These are phyloP conservation scores for Dynastes maya DNA, from an alignment of 2,888 invertebrate species.

Conservation along the genomic window DNA sequence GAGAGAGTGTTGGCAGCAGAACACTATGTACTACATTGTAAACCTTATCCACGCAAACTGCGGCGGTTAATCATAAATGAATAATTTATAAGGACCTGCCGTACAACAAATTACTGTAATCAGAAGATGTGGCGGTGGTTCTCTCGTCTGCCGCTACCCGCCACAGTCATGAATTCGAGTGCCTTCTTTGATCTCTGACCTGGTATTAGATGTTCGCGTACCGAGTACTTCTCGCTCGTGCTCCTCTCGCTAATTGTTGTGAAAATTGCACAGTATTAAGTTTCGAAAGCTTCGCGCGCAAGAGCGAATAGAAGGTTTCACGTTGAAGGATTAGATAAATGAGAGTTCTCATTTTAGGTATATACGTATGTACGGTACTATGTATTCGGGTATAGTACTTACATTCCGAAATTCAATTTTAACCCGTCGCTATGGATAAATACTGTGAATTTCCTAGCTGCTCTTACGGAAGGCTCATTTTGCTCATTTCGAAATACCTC, in stretches of 20 bases:
- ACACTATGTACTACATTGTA: constrained; percentile 55
- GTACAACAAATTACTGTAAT: constrained; percentile 63
- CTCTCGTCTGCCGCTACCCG: constrained; percentile 35
- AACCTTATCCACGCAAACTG: constrained; percentile 55
- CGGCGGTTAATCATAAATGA: constrained; percentile 63
- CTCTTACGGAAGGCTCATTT: constrained; percentile 29
- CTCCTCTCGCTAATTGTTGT: constrained; percentile 35
- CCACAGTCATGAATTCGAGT: constrained; percentile 43
- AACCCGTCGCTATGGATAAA: constrained; percentile 34
- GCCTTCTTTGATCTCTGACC: constrained; percentile 48
- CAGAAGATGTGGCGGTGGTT: constrained; percentile 54
- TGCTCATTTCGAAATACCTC: background rate
- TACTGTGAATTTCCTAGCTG: constrained; percentile 20
- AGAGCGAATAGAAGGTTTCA: constrained; percentile 34
- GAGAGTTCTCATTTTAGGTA: constrained; percentile 35
- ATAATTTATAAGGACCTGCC: constrained; percentile 61
- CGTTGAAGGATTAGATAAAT: constrained; percentile 43
- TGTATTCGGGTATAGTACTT: background rate
- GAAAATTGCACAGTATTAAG: constrained; percentile 44
- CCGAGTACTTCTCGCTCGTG: constrained; percentile 14
- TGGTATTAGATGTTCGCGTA: constrained; percentile 22
- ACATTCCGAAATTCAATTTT: constrained; percentile 41
- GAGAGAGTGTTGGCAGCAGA: constrained; percentile 40
- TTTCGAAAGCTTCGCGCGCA: constrained; percentile 31
- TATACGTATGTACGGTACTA: background rate